Evolutionary conservation across 35 echinoderm and acorn worm genomes (phyloP).

Genomic region (Eucidaris tribuloides): DNA sequence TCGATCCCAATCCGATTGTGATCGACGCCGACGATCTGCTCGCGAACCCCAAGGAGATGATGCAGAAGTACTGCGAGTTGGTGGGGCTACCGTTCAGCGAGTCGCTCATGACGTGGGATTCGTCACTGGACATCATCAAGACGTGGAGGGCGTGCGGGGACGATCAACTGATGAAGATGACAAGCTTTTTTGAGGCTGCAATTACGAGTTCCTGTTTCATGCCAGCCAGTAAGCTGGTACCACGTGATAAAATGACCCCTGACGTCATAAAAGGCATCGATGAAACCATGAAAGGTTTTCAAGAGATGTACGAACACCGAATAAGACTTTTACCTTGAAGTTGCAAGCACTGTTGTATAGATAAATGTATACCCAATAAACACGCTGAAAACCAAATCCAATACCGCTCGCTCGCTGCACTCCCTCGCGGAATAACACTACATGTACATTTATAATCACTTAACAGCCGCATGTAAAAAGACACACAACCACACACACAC

Average conservation of each 20-base stretch:
- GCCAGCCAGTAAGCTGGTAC: not conserved
- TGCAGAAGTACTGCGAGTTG: conserved; percentile 59
- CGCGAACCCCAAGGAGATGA: conserved; percentile 32
- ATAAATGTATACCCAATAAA: too few relatives aligned
- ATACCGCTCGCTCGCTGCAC: too few relatives aligned
- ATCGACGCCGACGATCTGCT: conserved; percentile 75
- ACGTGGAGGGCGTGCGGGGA: conserved; percentile 7
- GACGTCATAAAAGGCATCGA: conserved; percentile 24
- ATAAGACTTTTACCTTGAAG: not conserved
- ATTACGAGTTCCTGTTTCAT: conserved; percentile 9
- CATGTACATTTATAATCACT: too few relatives aligned
- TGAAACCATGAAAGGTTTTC: not conserved
- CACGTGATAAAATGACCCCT: conserved; percentile 21
- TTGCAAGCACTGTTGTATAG: too few relatives aligned
- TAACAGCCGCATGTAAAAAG: too few relatives aligned
- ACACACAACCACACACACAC: too few relatives aligned
- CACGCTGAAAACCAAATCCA: too few relatives aligned
- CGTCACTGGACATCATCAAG: conserved; percentile 7
- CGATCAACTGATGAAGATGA: not conserved
- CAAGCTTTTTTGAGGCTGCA: not conserved
- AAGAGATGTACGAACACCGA: conserved; percentile 12
- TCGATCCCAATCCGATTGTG: conserved; percentile 42
- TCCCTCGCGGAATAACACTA: too few relatives aligned
- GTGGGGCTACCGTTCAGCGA: conserved; percentile 54
- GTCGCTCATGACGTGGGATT: conserved; percentile 57